Conservation (phyloP, 2,888 invertebrate genomes). For the Ectemnius continuus region DNA sequence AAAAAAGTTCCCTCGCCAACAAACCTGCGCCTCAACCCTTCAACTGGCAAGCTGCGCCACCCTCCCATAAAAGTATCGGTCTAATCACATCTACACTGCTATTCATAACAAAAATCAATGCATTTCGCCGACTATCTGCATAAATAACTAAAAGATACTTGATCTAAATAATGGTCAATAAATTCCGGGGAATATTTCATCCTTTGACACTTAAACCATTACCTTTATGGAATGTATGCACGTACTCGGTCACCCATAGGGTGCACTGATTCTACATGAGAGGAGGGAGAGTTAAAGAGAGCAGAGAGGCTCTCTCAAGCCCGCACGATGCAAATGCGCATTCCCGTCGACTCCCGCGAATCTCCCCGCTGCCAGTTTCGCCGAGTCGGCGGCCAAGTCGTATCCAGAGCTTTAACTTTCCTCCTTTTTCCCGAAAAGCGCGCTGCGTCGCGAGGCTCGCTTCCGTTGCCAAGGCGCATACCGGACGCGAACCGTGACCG, state of each 20-base stretch:
- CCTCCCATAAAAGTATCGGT: background rate
- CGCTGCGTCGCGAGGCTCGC: slow-evolving; percentile 26
- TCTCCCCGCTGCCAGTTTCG: slow-evolving; percentile 16
- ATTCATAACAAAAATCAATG: too few relatives aligned
- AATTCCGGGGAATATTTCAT: too few relatives aligned
- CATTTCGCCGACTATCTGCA: too few relatives aligned
- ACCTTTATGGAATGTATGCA: too few relatives aligned
- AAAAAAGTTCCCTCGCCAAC: background rate
- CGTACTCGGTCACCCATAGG: too few relatives aligned
- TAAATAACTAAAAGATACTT: too few relatives aligned
- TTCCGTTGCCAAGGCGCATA: slow-evolving; percentile 57
- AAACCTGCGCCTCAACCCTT: too few relatives aligned
- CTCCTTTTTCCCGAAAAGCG: slow-evolving; percentile 20
- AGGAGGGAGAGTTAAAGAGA: slow-evolving; percentile 11
- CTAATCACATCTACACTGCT: slow-evolving; percentile 19
- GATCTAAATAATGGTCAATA: too few relatives aligned
- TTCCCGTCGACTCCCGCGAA: slow-evolving; percentile 33
- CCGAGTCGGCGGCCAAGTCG: slow-evolving; percentile 53
- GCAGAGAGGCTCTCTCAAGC: slow-evolving; percentile 20
- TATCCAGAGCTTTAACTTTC: slow-evolving; percentile 20
- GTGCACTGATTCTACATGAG: too few relatives aligned
- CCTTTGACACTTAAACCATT: too few relatives aligned
- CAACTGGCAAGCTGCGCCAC: slow-evolving; percentile 7
- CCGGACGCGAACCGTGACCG: background rate
- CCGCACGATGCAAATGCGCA: slow-evolving; percentile 36